phyloP scores from a whole-genome alignment of 1,140 invertebrate species.

The Diplogasteroides magnus region DNA sequence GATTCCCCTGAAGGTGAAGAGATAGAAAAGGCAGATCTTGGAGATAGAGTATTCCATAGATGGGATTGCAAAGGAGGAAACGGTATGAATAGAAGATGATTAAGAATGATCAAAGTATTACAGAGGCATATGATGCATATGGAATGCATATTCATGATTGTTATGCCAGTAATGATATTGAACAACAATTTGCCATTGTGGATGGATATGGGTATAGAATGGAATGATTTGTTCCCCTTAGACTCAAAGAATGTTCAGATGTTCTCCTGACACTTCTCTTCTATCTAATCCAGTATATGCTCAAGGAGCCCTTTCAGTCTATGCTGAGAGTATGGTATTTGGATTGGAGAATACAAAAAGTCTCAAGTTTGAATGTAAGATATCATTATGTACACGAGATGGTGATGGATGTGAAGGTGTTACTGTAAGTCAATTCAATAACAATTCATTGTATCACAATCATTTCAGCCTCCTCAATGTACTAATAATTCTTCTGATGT shows the following conservation, averaged over 20 bases:
- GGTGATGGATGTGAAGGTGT: conserved; percentile 35
- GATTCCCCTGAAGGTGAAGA: conserved; percentile 27
- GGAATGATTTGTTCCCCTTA: neutral
- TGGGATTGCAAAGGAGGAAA: conserved; percentile 36
- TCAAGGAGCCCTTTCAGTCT: conserved; percentile 25
- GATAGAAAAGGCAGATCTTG: conserved; percentile 20
- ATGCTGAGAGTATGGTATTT: conserved; percentile 26
- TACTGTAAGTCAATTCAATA: conserved; percentile 22
- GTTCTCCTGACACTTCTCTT: conserved; percentile 22
- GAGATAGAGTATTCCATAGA: conserved; percentile 34
- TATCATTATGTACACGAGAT: conserved; percentile 26
- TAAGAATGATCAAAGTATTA: neutral
- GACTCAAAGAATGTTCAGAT: conserved; percentile 12
- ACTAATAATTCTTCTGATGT: conserved; percentile 7
- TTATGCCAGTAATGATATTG: conserved; percentile 32
- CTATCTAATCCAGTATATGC: conserved; percentile 24
- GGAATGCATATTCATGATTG: conserved; percentile 29
- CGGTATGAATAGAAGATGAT: conserved; percentile 1
- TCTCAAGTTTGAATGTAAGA: neutral
- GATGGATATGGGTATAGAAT: conserved; percentile 19
- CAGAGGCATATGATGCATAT: conserved; percentile 27
- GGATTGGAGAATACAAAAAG: conserved; percentile 5
- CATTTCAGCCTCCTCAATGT: conserved; percentile 7
- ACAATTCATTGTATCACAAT: neutral
- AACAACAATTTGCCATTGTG: conserved; percentile 30